Conservation (phyloP, 1,140 invertebrate species). For the Thalassaphorura encarpata region DNA sequence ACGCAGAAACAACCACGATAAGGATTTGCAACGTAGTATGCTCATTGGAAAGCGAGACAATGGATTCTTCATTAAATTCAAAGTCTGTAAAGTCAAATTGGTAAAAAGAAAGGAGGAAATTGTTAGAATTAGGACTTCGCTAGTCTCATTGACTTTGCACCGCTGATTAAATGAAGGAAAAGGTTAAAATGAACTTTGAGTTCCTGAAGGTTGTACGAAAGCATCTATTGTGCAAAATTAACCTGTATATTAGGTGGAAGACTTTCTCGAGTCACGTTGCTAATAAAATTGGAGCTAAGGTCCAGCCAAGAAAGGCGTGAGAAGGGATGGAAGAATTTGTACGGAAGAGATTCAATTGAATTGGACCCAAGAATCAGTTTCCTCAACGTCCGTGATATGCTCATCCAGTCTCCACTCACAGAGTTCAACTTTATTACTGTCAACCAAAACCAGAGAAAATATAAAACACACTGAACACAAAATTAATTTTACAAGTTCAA, state of each 20-base stretch:
- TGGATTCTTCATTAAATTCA: constrained; percentile 30
- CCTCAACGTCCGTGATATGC: constrained; percentile 22
- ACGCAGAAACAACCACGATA: constrained; percentile 28
- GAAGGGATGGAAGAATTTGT: constrained; percentile 26
- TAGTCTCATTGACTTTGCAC: too few relatives aligned
- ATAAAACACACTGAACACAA: too few relatives aligned
- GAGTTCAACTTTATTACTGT: too few relatives aligned
- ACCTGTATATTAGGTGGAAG: constrained; percentile 32
- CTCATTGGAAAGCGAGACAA: constrained; percentile 19
- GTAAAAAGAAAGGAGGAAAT: too few relatives aligned
- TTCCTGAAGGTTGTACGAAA: too few relatives aligned
- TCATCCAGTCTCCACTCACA: constrained; percentile 29
- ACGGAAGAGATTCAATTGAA: constrained; percentile 26
- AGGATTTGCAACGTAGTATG: constrained; percentile 24
- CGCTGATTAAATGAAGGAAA: too few relatives aligned
- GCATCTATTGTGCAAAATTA: too few relatives aligned
- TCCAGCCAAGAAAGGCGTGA: constrained; percentile 29
- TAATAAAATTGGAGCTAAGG: constrained; percentile 31
- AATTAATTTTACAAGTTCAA: too few relatives aligned
- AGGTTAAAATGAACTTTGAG: too few relatives aligned
- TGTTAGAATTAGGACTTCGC: too few relatives aligned
- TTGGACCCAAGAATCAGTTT: constrained; percentile 24
- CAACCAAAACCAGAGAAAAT: too few relatives aligned
- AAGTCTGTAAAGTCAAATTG: constrained; percentile 15
- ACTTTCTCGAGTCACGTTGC: constrained; percentile 23